phyloP scores from a whole-genome alignment of 2,797 vertebrate genomes.

The Hyperoplus immaculatus region DNA sequence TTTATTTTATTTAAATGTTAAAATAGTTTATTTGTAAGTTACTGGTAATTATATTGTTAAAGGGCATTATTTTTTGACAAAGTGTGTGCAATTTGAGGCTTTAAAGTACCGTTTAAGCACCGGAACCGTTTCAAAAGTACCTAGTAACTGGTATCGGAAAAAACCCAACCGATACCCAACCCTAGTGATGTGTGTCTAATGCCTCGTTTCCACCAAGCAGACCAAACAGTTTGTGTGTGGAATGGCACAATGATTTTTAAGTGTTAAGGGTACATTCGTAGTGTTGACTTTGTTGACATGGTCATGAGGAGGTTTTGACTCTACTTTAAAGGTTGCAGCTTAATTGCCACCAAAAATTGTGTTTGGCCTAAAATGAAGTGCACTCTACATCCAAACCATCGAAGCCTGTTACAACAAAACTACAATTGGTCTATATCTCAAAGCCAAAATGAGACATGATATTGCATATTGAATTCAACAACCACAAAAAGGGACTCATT shows the following conservation, averaged over 20 bases:
- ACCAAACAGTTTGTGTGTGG: conserved; percentile 1
- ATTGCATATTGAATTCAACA: conserved; percentile 47
- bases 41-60: no score
- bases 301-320: conserved; percentile 37
- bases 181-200: no score
- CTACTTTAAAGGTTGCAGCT: conserved; percentile 34
- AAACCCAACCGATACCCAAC: no score
- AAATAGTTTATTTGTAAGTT: no score
- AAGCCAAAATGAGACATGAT: conserved; percentile 58
- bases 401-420: conserved; percentile 32
- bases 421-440: conserved; percentile 42
- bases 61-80: no score
- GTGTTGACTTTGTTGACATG: conserved; percentile 12
- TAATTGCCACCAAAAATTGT: conserved; percentile 52
- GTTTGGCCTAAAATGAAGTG: conserved; percentile 55
- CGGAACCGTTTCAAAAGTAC: no score
- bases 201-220: no score
- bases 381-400: conserved; percentile 42
- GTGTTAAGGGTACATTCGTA: conserved; percentile 23
- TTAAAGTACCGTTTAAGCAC: no score
- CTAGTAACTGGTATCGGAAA: no score
- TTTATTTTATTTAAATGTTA: no score
- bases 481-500: conserved; percentile 62
- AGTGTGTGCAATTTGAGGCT: no score
- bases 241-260: conserved; percentile 9